A percentile compares a stretch with the other conserved stretches of the same genome.
phyloP scores from a whole-genome alignment of 2,797 vertebrate species.

The Gymnopithys bicolor region DNA sequence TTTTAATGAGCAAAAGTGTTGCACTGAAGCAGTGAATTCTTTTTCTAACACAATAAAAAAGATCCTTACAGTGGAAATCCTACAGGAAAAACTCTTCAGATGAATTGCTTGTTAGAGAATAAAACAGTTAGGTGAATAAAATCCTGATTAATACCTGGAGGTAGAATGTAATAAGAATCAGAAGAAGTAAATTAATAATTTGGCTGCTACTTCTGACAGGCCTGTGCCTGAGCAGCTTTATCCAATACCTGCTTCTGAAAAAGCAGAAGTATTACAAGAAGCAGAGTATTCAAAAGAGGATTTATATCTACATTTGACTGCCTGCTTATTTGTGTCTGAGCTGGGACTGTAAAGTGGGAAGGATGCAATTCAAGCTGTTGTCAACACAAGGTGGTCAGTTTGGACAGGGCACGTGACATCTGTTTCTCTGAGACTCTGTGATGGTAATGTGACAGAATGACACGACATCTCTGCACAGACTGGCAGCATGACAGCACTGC shows the following conservation, averaged over 20 bases:
- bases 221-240: background rate
- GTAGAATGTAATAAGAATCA: conserved; percentile 56
- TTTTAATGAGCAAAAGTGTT: conserved; percentile 50
- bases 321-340: background rate
- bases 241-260: conserved; percentile 25
- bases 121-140: conserved; percentile 76
- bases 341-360: background rate
- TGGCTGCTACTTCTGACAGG: conserved; percentile 17
- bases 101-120: conserved; percentile 73
- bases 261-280: background rate
- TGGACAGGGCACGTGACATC: background rate
- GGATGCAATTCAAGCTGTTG: background rate
- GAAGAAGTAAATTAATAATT: conserved; percentile 69
- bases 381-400: background rate
- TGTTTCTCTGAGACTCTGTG: background rate
- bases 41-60: conserved; percentile 22
- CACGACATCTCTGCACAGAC: background rate
- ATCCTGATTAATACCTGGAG: conserved; percentile 72
- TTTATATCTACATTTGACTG: conserved; percentile 10
- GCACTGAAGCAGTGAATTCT: conserved; percentile 16
- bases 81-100: conserved; percentile 65
- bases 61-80: conserved; percentile 37
- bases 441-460: background rate
- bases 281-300: background rate
- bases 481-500: background rate